Evolutionary conservation across 2,797 vertebrate genomes (phyloP).

Genomic region (Enteromius fasciolatus): DNA sequence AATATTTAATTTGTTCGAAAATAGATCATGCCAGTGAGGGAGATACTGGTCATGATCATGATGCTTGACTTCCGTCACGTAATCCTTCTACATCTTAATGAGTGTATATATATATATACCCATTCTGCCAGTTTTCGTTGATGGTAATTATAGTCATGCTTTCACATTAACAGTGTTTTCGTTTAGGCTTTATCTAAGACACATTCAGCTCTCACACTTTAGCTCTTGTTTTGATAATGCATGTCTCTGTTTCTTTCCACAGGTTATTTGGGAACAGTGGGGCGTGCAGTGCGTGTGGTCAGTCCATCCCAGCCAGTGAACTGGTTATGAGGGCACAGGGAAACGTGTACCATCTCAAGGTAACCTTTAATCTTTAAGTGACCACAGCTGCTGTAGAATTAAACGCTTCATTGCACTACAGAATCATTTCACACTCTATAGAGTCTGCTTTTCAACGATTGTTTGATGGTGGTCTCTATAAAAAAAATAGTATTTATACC

Average conservation of each 20-base stretch:
- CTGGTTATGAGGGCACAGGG: slow-evolving; percentile 99
- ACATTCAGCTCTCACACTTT: background rate
- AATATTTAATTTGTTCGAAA: fast-evolving
- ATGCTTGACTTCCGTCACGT: background rate
- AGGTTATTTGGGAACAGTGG: slow-evolving; percentile 99
- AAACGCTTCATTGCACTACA: slow-evolving; percentile 11
- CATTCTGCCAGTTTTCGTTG: background rate
- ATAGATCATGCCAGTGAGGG: background rate
- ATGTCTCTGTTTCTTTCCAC: slow-evolving; percentile 62
- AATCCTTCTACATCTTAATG: background rate
- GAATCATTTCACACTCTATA: background rate
- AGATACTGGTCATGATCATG: background rate
- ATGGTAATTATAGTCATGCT: background rate
- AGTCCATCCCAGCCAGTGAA: slow-evolving; percentile 97
- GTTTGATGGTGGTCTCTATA: background rate
- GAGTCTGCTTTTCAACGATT: background rate
- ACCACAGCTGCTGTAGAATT: background rate
- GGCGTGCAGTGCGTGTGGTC: slow-evolving; percentile 97
- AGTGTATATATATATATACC: no score
- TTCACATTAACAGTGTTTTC: background rate
- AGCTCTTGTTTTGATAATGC: slow-evolving; percentile 19
- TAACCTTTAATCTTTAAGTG: slow-evolving; percentile 66
- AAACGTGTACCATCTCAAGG: slow-evolving; percentile 99
- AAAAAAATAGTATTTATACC: background rate
- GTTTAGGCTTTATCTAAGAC: background rate